phyloP scores from a whole-genome alignment of 2,888 invertebrate species.

The Panzeria rudis region DNA sequence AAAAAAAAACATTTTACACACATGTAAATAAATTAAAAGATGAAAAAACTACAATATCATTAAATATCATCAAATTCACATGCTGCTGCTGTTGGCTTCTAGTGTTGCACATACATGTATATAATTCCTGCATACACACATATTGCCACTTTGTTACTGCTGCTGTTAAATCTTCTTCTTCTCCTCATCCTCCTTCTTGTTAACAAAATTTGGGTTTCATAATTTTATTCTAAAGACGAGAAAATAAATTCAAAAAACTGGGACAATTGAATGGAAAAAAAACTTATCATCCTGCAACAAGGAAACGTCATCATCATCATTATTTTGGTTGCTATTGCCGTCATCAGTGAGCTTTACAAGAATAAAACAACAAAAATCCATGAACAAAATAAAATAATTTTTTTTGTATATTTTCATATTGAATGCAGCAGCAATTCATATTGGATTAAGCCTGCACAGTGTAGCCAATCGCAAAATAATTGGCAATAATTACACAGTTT shows the following conservation, averaged over 20 bases:
- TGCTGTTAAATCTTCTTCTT: background rate
- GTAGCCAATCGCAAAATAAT: background rate
- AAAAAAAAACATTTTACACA: conserved; percentile 26
- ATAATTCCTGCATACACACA: background rate
- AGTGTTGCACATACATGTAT: conserved; percentile 26
- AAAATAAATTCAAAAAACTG: conserved; percentile 60
- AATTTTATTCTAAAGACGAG: conserved; percentile 26
- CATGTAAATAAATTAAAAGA: conserved; percentile 31
- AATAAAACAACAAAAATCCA: conserved; percentile 32
- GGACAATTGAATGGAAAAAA: conserved; percentile 56
- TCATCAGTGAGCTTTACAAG: conserved; percentile 35
- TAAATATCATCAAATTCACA: conserved; percentile 69
- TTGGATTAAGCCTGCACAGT: conserved; percentile 16
- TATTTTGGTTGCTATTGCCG: conserved; percentile 63
- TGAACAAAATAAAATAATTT: conserved; percentile 23
- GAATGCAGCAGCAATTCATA: conserved; percentile 47
- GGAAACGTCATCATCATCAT: conserved; percentile 69
- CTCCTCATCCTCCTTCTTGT: background rate
- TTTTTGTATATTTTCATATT: conserved; percentile 17
- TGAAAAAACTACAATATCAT: conserved; percentile 45
- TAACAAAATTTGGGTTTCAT: conserved; percentile 37
- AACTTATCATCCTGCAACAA: conserved; percentile 54
- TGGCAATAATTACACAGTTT: background rate
- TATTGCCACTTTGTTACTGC: conserved; percentile 18
- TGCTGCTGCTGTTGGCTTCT: conserved; percentile 50